phyloP scores from a whole-genome alignment of 2,113 vertebrate species.

The Erpornis zantholeuca region DNA sequence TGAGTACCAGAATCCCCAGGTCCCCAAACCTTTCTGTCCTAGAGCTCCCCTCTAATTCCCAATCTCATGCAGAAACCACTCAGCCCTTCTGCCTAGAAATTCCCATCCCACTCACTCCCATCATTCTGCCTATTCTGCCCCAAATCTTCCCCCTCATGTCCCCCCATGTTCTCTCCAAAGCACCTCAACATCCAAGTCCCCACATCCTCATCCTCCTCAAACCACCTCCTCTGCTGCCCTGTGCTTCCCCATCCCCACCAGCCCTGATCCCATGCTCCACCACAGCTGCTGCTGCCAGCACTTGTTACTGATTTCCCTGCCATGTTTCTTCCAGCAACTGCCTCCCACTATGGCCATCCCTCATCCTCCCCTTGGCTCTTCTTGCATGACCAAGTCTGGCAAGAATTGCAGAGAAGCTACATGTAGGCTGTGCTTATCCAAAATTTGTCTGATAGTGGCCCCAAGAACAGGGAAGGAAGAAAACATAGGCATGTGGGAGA shows the following conservation, averaged over 20 bases:
- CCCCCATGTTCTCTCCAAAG: background rate
- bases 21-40: background rate
- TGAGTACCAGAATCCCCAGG: background rate
- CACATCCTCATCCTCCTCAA: background rate
- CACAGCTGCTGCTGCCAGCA: background rate
- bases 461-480: background rate
- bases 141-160: background rate
- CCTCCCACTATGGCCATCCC: background rate
- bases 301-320: background rate
- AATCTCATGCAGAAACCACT: background rate
- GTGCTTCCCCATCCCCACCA: background rate
- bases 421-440: background rate
- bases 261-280: background rate
- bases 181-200: background rate
- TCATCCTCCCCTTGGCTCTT: background rate
- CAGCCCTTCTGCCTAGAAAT: background rate
- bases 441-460: background rate
- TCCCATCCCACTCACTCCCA: background rate
- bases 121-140: background rate
- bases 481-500: background rate
- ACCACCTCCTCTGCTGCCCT: background rate
- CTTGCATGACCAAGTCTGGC: background rate
- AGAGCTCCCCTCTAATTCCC: background rate
- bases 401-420: background rate
- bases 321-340: rapidly evolving